These are phyloP conservation scores for Diachasma alloeum DNA, from an alignment of 1,140 invertebrate species.

Conservation along the genomic window DNA sequence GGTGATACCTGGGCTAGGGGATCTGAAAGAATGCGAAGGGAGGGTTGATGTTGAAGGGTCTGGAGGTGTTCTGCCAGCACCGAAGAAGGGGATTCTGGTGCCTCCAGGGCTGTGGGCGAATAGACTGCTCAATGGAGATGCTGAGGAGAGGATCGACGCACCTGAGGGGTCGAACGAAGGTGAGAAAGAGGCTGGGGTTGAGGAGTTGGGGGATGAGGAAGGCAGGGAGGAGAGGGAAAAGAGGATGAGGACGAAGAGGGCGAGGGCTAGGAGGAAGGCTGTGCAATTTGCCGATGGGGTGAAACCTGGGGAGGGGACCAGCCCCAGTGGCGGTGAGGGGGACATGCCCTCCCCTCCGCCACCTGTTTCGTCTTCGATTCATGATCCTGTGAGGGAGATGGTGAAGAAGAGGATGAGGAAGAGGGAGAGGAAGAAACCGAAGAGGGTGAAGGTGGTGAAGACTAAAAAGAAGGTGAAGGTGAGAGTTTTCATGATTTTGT, in stretches of 20 bases:
- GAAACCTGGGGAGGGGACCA: slow-evolving; percentile 72
- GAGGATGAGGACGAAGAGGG: background rate
- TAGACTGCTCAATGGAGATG: slow-evolving; percentile 36
- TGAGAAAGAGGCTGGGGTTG: background rate
- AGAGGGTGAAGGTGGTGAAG: slow-evolving; percentile 57
- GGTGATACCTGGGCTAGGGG: background rate
- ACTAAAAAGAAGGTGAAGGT: slow-evolving; percentile 68
- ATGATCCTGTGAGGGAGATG: slow-evolving; percentile 48
- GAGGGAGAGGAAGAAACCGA: slow-evolving; percentile 59
- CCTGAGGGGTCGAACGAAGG: background rate
- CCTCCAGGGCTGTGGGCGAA: slow-evolving; percentile 20
- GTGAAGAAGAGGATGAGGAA: slow-evolving; percentile 66
- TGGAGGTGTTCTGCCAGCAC: background rate
- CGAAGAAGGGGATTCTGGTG: slow-evolving; percentile 22
- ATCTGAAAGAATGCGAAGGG: background rate
- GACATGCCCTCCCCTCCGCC: slow-evolving; percentile 73
- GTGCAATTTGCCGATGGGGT: slow-evolving; percentile 74
- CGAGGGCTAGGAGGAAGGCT: slow-evolving; percentile 49
- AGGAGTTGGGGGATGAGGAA: background rate
- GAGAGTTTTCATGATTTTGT: slow-evolving; percentile 27
- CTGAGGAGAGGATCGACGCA: slow-evolving; percentile 31
- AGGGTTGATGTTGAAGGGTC: background rate
- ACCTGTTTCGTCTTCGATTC: slow-evolving; percentile 50
- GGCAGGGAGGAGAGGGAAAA: slow-evolving; percentile 33
- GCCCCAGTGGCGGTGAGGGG: slow-evolving; percentile 70